Evolutionary conservation across 1,140 invertebrate genomes (phyloP).

Genomic region (Drosophila triauraria): DNA sequence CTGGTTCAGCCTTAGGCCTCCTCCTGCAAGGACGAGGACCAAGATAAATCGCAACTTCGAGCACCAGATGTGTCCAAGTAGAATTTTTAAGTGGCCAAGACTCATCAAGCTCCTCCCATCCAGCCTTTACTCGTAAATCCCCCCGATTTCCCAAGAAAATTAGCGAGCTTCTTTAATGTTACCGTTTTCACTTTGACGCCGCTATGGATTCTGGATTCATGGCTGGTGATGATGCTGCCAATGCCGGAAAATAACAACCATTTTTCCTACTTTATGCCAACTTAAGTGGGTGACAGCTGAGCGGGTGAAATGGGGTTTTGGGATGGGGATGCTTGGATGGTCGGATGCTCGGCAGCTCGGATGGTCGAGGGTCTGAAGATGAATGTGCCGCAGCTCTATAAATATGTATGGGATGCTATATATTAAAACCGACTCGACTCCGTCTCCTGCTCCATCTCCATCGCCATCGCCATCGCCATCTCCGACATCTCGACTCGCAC

Average conservation of each 20-base stretch:
- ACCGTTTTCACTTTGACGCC: slow-evolving; percentile 58
- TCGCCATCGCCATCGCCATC: slow-evolving; percentile 15
- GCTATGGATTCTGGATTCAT: slow-evolving; percentile 44
- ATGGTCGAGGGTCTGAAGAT: slow-evolving; percentile 67
- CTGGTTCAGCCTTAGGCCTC: slow-evolving; percentile 13
- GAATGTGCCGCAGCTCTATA: slow-evolving; percentile 83
- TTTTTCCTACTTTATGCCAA: slow-evolving; percentile 80
- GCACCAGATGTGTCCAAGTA: slow-evolving; percentile 71
- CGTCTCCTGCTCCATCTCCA: slow-evolving; percentile 41
- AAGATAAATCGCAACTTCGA: slow-evolving; percentile 43
- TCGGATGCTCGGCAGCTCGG: neutral
- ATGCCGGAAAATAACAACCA: slow-evolving; percentile 66
- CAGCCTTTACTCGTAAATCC: neutral
- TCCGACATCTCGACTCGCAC: slow-evolving; percentile 61
- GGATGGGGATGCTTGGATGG: neutral
- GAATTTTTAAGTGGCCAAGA: slow-evolving; percentile 65
- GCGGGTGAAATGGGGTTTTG: slow-evolving; percentile 18
- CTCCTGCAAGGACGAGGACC: neutral
- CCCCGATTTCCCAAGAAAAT: slow-evolving; percentile 39
- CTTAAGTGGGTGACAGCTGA: slow-evolving; percentile 74
- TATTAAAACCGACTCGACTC: slow-evolving; percentile 82
- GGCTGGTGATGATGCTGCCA: slow-evolving; percentile 65
- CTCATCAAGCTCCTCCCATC: slow-evolving; percentile 13
- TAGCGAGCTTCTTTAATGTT: slow-evolving; percentile 65
- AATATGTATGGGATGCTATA: slow-evolving; percentile 84